phyloP scores from a whole-genome alignment of 2,888 invertebrate genomes.

The Aquatica leii region DNA sequence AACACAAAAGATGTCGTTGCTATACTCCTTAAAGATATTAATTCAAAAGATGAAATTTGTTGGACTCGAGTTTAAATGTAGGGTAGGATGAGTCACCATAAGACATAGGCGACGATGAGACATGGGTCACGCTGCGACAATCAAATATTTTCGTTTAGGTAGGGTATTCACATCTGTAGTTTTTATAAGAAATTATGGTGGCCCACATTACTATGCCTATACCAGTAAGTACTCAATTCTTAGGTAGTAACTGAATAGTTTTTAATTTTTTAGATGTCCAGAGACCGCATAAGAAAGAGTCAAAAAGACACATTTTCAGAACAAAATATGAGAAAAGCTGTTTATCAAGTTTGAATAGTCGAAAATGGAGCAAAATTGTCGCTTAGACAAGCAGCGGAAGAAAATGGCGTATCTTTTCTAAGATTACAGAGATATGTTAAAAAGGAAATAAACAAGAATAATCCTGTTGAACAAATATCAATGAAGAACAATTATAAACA shows the following conservation, averaged over 20 bases:
- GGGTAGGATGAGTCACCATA: too few species aligned
- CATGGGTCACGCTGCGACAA: too few species aligned
- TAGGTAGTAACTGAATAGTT: conserved; percentile 3
- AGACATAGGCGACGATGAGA: too few species aligned
- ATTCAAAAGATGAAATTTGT: too few species aligned
- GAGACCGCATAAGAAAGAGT: conserved; percentile 3
- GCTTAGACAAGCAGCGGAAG: conserved; percentile 18
- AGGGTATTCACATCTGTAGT: too few species aligned
- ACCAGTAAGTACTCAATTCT: too few species aligned
- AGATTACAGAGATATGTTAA: conserved; percentile 26
- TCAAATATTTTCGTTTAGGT: too few species aligned
- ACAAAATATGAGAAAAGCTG: conserved; percentile 21
- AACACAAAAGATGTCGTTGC: too few species aligned
- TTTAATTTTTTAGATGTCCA: conserved; percentile 2
- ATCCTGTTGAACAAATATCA: conserved; percentile 13
- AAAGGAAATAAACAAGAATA: conserved; percentile 15
- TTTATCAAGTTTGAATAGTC: conserved; percentile 19
- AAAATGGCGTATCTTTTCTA: conserved; percentile 21
- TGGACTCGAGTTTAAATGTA: too few species aligned
- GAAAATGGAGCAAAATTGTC: conserved; percentile 20
- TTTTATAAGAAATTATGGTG: too few species aligned
- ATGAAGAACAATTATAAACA: conserved; percentile 27
- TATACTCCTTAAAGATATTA: too few species aligned
- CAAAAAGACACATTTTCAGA: background rate
- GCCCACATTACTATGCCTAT: too few species aligned